Evolutionary conservation across 2,797 vertebrate genomes (phyloP).

Genomic region (Myiotriccus ornatus): DNA sequence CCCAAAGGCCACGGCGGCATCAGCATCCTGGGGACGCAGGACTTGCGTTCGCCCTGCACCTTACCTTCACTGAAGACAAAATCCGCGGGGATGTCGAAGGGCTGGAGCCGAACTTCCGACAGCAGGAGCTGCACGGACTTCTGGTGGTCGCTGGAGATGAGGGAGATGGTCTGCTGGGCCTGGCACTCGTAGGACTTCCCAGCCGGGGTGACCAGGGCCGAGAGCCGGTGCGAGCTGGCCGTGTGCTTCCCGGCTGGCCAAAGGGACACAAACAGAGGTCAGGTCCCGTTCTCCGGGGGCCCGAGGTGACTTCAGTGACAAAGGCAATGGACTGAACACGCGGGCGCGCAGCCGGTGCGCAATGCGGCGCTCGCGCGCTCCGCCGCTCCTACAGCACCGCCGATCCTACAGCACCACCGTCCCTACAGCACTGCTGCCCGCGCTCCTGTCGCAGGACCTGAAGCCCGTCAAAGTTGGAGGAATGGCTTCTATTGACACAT

Average conservation of each 20-base stretch:
- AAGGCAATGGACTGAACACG: accelerated
- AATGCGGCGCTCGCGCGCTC: background rate
- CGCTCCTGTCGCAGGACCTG: background rate
- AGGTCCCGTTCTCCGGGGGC: background rate
- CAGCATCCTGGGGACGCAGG: background rate
- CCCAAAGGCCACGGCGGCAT: accelerated
- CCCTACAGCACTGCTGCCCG: background rate
- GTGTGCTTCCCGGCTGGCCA: constrained; percentile 89
- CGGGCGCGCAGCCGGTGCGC: accelerated
- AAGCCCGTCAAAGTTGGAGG: background rate
- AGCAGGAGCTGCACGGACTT: constrained; percentile 88
- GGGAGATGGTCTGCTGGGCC: constrained; percentile 89
- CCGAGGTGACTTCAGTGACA: accelerated
- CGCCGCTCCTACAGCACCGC: background rate
- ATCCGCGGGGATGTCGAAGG: constrained; percentile 92
- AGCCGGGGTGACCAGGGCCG: constrained; percentile 89
- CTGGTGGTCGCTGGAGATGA: constrained; percentile 92
- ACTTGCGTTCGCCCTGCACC: background rate
- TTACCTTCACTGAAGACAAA: constrained; percentile 96
- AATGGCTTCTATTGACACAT: accelerated
- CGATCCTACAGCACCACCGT: background rate
- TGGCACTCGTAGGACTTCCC: constrained; percentile 88
- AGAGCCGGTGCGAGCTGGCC: constrained; percentile 86
- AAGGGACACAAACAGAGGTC: constrained; percentile 21
- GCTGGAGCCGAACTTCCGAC: constrained; percentile 91